phyloP scores from a whole-genome alignment of 2,113 vertebrate genomes.

The Chaetodon trifascialis region DNA sequence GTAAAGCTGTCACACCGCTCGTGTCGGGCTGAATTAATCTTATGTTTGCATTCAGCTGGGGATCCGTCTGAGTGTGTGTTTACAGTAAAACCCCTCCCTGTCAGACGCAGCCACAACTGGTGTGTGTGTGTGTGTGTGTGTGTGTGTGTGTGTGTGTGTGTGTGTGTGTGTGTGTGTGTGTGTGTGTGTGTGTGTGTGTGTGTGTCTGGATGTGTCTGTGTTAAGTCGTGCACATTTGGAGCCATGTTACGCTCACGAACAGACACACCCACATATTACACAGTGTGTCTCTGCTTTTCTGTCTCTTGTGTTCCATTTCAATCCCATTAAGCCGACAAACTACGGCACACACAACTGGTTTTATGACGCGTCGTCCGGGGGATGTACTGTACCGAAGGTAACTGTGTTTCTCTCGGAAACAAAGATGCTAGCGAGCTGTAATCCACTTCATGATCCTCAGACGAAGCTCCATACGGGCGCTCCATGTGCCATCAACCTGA shows the following conservation, averaged over 20 bases:
- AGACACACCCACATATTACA: slow-evolving; percentile 18
- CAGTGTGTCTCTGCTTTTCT: not conserved
- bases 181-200: not conserved
- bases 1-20: slow-evolving; percentile 48
- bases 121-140: not conserved
- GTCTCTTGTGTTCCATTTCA: slow-evolving; percentile 21
- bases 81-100: not conserved
- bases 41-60: slow-evolving; percentile 35
- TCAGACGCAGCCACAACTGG: slow-evolving; percentile 13
- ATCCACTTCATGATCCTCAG: slow-evolving; percentile 2
- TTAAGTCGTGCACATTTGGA: slow-evolving; percentile 14
- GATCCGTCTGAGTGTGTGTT: slow-evolving; percentile 8
- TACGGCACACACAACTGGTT: slow-evolving; percentile 17
- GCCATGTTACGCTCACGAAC: not conserved
- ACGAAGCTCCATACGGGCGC: not conserved
- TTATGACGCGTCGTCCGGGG: slow-evolving; percentile 7
- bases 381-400: slow-evolving; percentile 19
- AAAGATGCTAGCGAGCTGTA: slow-evolving; percentile 28
- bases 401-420: slow-evolving; percentile 9
- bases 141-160: not conserved
- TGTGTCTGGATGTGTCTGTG: too few relatives aligned
- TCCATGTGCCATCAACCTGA: not conserved
- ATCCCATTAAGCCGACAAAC: slow-evolving; percentile 57
- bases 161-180: slow-evolving; percentile 13
- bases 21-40: slow-evolving; percentile 43